Base-by-base conservation (phyloP, 2,797 vertebrate genomes). In the Helicolenus hilgendorfi region DNA sequence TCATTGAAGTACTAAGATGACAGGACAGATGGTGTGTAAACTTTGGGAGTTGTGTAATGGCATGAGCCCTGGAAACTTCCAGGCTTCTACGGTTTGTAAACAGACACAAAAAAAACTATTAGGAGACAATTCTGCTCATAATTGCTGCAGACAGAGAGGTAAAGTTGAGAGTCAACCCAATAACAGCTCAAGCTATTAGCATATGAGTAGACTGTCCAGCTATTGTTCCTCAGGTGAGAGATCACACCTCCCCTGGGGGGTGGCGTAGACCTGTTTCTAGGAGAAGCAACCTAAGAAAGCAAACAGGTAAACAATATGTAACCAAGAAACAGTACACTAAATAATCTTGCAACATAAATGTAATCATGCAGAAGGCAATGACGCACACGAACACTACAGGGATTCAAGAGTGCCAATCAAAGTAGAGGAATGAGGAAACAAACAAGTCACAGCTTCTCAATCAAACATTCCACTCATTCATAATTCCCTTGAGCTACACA, bases 241-340 rank as follows among this genome's bases (percentile, higher is more conserved):
- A 89, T 95, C 76, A 93, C 85, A 85, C 92, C 74, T 91, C 20
- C 70, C n/a, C 31, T 79, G 22, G 29, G 64, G 71, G 18, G 38
- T 15, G 38, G 14, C 1, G n/a, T 7, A 72, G 31, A 83, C 64
- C 70, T n/a, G 31, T 56, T 83, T 72, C 18, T 53, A 45, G 13
- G 31, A 71, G 41, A 63, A 63, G 18, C 68, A 77, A 20, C 7
- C 4, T 5, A 26, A 68, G 18, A 45, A 79, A 62, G 22, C 58
- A 41, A 83, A 63, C 24, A 77, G 26, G 62, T 68, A 76, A 83
- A 72, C 35, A 11, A 75, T 22, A 69, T 36, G 5, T 83, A 89
- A 78, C 24, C 36, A 36, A 56, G 27, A 80, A 81, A 72, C 11
- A 27, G 3, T 10, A 35, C 10, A 72, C 20, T 6, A n/a, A 35